Evolutionary conservation across 2,888 invertebrate genomes (phyloP), one percentile per base, ranked within the genome.

Genomic region (Pristionchus exspectatus): DNA sequence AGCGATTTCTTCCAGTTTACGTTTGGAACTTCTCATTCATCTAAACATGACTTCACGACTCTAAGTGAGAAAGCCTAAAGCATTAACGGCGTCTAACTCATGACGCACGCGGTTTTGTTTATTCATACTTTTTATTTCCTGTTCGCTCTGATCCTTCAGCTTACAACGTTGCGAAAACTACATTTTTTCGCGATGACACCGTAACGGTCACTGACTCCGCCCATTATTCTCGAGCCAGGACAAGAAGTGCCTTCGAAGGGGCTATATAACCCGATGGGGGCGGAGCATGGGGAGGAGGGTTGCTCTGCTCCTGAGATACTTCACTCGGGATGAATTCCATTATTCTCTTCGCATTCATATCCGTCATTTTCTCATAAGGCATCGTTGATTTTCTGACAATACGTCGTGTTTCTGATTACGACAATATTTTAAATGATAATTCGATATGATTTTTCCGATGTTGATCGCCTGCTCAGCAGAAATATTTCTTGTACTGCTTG

Each of bases 231-330:
- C 27, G 50, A n/a, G n/a, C 50, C 81, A 4, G 24, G 81, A 54
- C 81, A 81, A 81, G 81, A 81, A 81, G 81, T 81, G 14, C n/a
- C n/a, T n/a, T 1, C 27, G n/a, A 9, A n/a, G 81, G 14, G 81
- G 33, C n/a, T 81, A 81, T 81, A 54, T 81, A 81, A 81, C 81
- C n/a, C 50, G 50, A 54, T 54, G 81, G 44, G 81, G 81, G 81
- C 81, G 81, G 81, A 54, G 81, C 27, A 24, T 44, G 77, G 14
- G 74, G 33, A 27, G 81, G 50, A 54, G 50, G 27, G 27, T 27
- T 50, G 50, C 50, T n/a, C 50, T 12, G 24, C 16, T 27, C 50
- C n/a, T 50, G 50, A n/a, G 50, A n/a, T 50, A 44, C 38, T 69
- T 4, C 30, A 24, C 74, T 44, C n/a, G 10, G 27, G 72, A 72